Base-by-base conservation (phyloP, 2,113 vertebrate genomes). In the Chiloscyllium plagiosum region DNA sequence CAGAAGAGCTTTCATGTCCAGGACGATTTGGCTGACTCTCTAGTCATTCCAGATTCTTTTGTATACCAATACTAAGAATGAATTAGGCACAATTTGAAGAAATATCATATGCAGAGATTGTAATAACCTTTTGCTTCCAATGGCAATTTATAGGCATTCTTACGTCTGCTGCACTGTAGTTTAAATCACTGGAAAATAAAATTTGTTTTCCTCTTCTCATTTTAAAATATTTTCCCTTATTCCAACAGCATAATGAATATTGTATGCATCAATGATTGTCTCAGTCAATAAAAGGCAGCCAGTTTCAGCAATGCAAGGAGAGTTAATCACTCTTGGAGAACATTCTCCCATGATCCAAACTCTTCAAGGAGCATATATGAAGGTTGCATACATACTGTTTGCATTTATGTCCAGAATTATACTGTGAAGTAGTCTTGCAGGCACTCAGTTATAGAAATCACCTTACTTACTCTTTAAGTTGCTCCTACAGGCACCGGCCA, bases 401-500 rank as follows among this genome's bases (percentile, higher is more conserved):
- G 26, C 70, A 72, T 72, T 26, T 6, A 72, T 72, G 7, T 72
- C 26, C 70, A 72, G n/a, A 3, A 42, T 37, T 19, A 22, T 19
- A 85, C 19, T 19, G 5, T 47, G 15, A 42, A 85, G 19, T 22
- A 19, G 83, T 85, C 4, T 15, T 47, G 89, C 96, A 96, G 96
- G 96, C 96, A 96, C 83, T 85, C 6, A 47, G 17, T 17, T 42
- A 47, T 42, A 4, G 37, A 47, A 47, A 20, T 85, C 42, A 85
- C 83, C 47, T 42, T 17, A 85, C 20, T 47, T 47, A 80, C 4
- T 47, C 19, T 47, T 13, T 47, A 37, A 50, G 4, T 20, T 7
- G 19, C 20, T 50, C 20, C 96, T n/a, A 96, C 96, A 96, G 96
- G 96, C 96, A 96, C 96, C 96, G 97, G 96, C 33, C 92, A 94